These are phyloP conservation scores for Tachycineta bicolor DNA, from an alignment of 2,113 vertebrate genomes.

Conservation along the genomic window DNA sequence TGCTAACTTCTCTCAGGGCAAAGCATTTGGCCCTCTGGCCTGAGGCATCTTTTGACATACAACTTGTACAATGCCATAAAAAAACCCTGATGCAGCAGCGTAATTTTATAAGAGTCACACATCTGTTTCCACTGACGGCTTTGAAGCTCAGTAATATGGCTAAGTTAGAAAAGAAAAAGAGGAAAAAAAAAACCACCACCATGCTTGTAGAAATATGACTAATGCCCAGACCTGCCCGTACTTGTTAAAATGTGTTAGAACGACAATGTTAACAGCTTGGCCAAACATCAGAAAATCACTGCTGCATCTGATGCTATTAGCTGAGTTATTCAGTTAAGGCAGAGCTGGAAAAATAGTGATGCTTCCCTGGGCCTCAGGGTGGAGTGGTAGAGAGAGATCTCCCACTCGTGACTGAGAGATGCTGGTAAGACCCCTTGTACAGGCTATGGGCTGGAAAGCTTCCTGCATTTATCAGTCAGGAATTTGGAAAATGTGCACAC, in stretches of 20 bases:
- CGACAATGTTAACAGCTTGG: constrained; percentile 17
- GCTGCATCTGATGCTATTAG: neutral
- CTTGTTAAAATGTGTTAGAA: constrained; percentile 48
- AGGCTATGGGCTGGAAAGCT: neutral
- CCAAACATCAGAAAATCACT: constrained; percentile 48
- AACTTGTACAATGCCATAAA: neutral
- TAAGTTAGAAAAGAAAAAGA: neutral
- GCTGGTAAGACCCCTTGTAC: neutral
- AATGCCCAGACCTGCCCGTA: constrained; percentile 16
- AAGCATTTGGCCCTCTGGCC: neutral
- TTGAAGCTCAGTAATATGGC: neutral
- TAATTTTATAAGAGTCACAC: neutral
- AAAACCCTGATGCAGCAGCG: neutral
- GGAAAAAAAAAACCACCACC: neutral
- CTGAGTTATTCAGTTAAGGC: neutral
- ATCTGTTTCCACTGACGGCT: constrained; percentile 1
- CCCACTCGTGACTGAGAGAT: fast-evolving
- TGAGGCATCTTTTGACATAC: neutral
- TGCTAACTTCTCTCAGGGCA: neutral
- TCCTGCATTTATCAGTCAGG: neutral
- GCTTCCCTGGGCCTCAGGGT: neutral
- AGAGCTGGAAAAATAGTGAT: neutral
- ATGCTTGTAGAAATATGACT: neutral
- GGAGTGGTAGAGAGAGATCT: neutral
- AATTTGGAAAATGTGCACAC: neutral